phyloP scores from a whole-genome alignment of 2,888 invertebrate species.

The Nymphalis urticae region DNA sequence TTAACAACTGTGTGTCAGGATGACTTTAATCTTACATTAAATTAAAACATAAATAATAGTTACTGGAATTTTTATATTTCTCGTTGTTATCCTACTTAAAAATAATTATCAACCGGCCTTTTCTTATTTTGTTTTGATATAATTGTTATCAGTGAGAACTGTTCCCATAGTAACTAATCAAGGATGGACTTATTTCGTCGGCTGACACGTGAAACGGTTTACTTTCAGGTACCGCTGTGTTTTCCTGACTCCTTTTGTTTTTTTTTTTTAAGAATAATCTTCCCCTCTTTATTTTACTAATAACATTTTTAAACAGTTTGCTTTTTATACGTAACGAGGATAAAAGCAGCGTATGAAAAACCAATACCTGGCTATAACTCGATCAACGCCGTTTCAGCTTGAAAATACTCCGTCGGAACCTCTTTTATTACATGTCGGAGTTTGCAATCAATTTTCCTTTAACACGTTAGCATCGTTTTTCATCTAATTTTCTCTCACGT shows the following conservation, averaged over 20 bases:
- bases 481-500: slow-evolving; percentile 15
- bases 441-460: slow-evolving; percentile 28
- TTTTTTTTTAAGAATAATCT: neutral
- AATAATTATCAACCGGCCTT: no score
- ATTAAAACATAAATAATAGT: no score
- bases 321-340: neutral
- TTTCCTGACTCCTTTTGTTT: neutral
- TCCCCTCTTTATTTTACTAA: neutral
- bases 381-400: slow-evolving; percentile 15
- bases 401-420: slow-evolving; percentile 12
- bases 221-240: no score
- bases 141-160: no score
- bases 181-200: no score
- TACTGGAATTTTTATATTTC: no score
- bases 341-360: neutral
- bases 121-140: no score
- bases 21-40: no score
- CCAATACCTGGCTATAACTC: slow-evolving; percentile 13
- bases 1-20: no score
- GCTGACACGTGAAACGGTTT: no score
- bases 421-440: slow-evolving; percentile 15
- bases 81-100: no score
- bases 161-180: no score
- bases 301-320: slow-evolving; percentile 3
- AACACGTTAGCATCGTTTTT: slow-evolving; percentile 27